phyloP scores from a whole-genome alignment of 2,888 invertebrate genomes.

The Ochropleura plecta region DNA sequence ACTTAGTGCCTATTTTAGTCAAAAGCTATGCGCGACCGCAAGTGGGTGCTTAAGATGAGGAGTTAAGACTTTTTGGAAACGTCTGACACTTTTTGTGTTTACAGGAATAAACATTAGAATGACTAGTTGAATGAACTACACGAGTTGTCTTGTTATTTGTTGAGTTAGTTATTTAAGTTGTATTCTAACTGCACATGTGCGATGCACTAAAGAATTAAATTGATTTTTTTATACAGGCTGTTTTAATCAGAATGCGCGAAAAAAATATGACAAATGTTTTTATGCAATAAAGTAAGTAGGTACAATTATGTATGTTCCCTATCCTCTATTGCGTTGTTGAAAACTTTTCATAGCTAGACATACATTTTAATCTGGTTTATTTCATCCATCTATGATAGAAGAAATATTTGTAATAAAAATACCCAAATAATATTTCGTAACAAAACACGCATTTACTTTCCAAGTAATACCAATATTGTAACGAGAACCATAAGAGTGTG shows the following conservation, averaged over 20 bases:
- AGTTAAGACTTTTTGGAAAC: slow-evolving; percentile 50
- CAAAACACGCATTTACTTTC: slow-evolving; percentile 15
- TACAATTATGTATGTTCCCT: no score
- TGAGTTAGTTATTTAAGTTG: no score
- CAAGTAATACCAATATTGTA: slow-evolving; percentile 2
- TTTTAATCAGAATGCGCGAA: no score
- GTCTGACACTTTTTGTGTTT: slow-evolving; percentile 42
- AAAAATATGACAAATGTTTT: no score
- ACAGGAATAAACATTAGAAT: slow-evolving; percentile 39
- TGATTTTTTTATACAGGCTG: no score
- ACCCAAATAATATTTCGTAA: slow-evolving; percentile 1
- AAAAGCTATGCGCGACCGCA: slow-evolving; percentile 57
- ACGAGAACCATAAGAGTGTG: slow-evolving; percentile 4
- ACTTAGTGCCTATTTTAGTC: slow-evolving; percentile 64
- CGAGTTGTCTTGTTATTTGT: neutral
- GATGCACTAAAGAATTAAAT: no score
- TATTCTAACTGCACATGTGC: no score
- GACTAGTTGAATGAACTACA: slow-evolving; percentile 39
- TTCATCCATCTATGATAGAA: neutral
- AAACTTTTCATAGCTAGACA: neutral
- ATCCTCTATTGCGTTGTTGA: neutral
- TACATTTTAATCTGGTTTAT: neutral
- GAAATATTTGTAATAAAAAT: neutral
- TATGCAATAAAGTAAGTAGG: no score
- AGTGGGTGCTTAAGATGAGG: slow-evolving; percentile 28